phyloP scores from a whole-genome alignment of 2,113 vertebrate genomes.

The Rhinolophus sinicus region DNA sequence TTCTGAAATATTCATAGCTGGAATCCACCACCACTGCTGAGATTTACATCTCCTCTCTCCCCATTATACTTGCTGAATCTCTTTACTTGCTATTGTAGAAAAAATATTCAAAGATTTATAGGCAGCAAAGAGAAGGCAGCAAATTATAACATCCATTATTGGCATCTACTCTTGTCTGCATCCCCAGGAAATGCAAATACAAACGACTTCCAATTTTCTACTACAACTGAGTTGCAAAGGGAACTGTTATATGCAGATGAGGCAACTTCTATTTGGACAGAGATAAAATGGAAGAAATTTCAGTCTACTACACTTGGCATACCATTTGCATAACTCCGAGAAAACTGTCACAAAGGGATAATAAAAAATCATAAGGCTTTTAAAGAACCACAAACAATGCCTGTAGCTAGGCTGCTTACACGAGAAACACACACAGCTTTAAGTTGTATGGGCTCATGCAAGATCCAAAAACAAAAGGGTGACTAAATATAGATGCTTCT shows the following conservation, averaged over 20 bases:
- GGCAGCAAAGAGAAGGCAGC: slow-evolving; percentile 78
- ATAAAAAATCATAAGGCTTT: slow-evolving; percentile 79
- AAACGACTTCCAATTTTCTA: slow-evolving; percentile 82
- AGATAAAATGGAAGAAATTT: slow-evolving; percentile 82
- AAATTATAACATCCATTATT: slow-evolving; percentile 84
- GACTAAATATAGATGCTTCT: slow-evolving; percentile 70
- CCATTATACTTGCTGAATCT: slow-evolving; percentile 77
- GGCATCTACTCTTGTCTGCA: slow-evolving; percentile 83
- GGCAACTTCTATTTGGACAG: slow-evolving; percentile 83
- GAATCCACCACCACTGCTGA: slow-evolving; percentile 79
- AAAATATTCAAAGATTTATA: slow-evolving; percentile 83
- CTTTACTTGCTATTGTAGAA: slow-evolving; percentile 78
- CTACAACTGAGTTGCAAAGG: slow-evolving; percentile 80
- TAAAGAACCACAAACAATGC: slow-evolving; percentile 71
- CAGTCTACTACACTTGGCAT: slow-evolving; percentile 81
- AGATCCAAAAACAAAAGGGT: slow-evolving; percentile 76
- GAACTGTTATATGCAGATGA: slow-evolving; percentile 83
- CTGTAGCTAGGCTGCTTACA: slow-evolving; percentile 61
- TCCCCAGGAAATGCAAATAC: slow-evolving; percentile 84
- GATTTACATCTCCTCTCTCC: slow-evolving; percentile 76
- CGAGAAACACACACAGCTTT: slow-evolving; percentile 67
- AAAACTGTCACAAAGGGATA: slow-evolving; percentile 81
- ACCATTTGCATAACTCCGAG: slow-evolving; percentile 80
- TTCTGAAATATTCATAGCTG: slow-evolving; percentile 84
- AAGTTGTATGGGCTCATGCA: slow-evolving; percentile 62